Evolutionary conservation across 2,888 invertebrate species (phyloP).

Genomic region (Napeogenes sylphis): DNA sequence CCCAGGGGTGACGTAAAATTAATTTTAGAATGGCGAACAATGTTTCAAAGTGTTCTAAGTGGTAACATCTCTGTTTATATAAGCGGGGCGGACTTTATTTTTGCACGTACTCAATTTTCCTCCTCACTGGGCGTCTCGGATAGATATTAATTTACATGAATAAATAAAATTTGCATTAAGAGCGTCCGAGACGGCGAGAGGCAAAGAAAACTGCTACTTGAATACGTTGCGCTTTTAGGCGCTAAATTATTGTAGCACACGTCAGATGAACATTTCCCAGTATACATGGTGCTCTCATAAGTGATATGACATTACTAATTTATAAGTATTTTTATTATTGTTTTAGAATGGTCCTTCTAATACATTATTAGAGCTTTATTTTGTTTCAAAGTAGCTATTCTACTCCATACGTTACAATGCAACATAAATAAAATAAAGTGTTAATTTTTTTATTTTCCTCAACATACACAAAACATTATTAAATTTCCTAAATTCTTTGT

Average conservation of each 20-base stretch:
- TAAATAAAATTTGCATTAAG: conserved; percentile 77
- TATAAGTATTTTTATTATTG: background rate
- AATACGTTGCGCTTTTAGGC: conserved; percentile 35
- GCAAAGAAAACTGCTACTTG: conserved; percentile 55
- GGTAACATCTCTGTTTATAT: conserved; percentile 62
- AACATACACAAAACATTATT: too few species aligned
- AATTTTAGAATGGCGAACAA: conserved; percentile 34
- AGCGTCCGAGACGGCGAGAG: conserved; percentile 56
- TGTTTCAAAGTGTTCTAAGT: conserved; percentile 56
- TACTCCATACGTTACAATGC: too few species aligned
- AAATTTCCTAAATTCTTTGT: too few species aligned
- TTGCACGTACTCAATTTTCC: conserved; percentile 77
- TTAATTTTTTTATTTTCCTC: too few species aligned
- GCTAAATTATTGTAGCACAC: conserved; percentile 34
- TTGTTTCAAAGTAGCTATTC: too few species aligned
- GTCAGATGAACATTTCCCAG: conserved; percentile 23
- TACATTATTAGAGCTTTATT: too few species aligned
- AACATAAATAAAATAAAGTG: too few species aligned
- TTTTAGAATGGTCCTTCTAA: too few species aligned
- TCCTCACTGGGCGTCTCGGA: conserved; percentile 70
- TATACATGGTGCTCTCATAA: conserved; percentile 18
- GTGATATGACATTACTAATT: background rate
- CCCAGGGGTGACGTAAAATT: conserved; percentile 21
- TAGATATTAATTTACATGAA: conserved; percentile 78
- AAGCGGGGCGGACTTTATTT: conserved; percentile 67